These are phyloP conservation scores for Ptychochromis oligacanthus DNA, from an alignment of 2,113 vertebrate genomes.

Conservation along the genomic window DNA sequence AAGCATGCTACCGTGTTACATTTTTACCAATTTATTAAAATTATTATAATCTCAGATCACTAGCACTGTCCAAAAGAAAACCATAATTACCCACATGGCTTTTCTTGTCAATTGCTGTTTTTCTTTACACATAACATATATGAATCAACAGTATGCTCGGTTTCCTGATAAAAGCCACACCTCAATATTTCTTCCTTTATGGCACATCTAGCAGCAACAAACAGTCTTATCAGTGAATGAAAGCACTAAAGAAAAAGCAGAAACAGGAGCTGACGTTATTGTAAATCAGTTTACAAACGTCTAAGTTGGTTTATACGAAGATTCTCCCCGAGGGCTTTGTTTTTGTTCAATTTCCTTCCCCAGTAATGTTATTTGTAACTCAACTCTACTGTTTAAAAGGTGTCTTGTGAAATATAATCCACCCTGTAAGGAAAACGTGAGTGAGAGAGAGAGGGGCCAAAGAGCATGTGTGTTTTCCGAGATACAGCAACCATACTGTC, in stretches of 20 bases:
- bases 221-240: neutral
- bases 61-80: rapidly evolving
- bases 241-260: neutral
- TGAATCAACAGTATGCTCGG: neutral
- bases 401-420: neutral
- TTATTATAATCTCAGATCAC: neutral
- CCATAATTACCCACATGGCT: neutral
- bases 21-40: rapidly evolving
- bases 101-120: neutral
- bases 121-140: neutral
- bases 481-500: neutral
- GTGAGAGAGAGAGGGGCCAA: neutral
- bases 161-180: neutral
- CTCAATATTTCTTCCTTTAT: constrained; percentile 3
- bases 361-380: neutral
- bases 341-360: neutral
- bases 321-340: neutral
- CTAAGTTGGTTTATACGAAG: neutral
- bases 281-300: neutral
- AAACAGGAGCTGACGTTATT: neutral
- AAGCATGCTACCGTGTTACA: rapidly evolving
- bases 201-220: neutral
- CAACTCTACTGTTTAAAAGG: neutral
- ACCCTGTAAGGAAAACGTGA: neutral
- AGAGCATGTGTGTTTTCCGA: neutral